phyloP scores from a whole-genome alignment of 2,888 invertebrate species.

The Punctoribates punctum region DNA sequence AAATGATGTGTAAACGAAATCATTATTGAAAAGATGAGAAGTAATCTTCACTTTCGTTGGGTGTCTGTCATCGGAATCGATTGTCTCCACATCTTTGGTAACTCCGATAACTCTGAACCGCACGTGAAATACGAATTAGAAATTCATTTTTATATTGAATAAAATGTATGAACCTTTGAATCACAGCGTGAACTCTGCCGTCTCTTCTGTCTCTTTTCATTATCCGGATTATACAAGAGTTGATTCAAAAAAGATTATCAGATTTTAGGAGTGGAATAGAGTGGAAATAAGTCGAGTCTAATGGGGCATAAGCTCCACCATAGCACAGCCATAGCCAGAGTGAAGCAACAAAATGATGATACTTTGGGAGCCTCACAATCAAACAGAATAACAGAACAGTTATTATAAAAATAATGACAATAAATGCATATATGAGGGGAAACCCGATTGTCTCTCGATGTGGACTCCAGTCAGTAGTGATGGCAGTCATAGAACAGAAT shows the following conservation, averaged over 20 bases:
- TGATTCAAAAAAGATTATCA: slow-evolving; percentile 36
- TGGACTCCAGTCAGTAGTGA: background rate
- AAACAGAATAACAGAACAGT: background rate
- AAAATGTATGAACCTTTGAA: background rate
- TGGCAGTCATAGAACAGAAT: background rate
- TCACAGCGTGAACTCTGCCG: slow-evolving; percentile 26
- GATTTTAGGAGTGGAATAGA: no score
- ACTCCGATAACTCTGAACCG: background rate
- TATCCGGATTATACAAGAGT: slow-evolving; percentile 35
- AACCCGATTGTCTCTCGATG: background rate
- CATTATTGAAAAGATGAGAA: no score
- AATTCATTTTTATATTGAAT: slow-evolving; percentile 19
- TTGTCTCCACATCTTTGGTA: background rate
- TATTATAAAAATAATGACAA: background rate
- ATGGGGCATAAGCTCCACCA: slow-evolving; percentile 27
- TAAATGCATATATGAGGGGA: background rate
- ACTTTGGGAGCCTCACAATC: background rate
- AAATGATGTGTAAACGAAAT: no score
- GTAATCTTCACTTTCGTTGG: background rate
- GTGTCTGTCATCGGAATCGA: slow-evolving; percentile 13
- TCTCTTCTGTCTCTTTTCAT: slow-evolving; percentile 28
- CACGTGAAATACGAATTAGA: slow-evolving; percentile 25
- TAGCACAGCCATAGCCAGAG: background rate
- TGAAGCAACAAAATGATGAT: slow-evolving; percentile 21
- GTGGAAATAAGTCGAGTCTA: slow-evolving; percentile 26